These are phyloP conservation scores for Heliconius hortense DNA, from an alignment of 2,888 invertebrate species.

Conservation along the genomic window DNA sequence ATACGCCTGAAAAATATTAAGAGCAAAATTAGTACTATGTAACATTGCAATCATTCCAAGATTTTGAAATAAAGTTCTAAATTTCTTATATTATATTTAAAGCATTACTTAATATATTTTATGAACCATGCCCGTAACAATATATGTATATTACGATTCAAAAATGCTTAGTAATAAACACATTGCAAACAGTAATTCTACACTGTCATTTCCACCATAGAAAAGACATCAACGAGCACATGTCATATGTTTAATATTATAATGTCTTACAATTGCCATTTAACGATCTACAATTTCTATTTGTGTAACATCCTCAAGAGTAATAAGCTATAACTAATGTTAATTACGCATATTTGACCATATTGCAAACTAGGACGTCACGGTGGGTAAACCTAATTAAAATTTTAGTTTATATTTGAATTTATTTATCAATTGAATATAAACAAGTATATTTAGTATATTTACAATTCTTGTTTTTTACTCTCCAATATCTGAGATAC, in stretches of 20 bases:
- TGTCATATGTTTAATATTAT: not conserved
- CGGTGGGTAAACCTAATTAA: constrained; percentile 38
- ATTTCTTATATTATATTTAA: not conserved
- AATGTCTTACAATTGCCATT: not conserved
- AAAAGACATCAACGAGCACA: constrained; percentile 64
- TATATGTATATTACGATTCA: not conserved
- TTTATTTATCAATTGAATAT: not conserved
- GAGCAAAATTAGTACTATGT: not conserved
- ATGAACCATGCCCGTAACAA: not conserved
- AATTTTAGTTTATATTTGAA: constrained; percentile 15
- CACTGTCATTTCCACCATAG: constrained; percentile 27
- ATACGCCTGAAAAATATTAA: constrained; percentile 67
- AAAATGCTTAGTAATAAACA: not conserved
- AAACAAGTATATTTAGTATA: not conserved
- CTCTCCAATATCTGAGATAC: not conserved
- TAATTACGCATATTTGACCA: constrained; percentile 27
- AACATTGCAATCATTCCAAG: not conserved
- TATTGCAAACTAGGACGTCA: constrained; percentile 45
- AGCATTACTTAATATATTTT: not conserved
- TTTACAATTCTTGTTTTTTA: not conserved
- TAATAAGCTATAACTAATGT: constrained; percentile 29
- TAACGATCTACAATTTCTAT: constrained; percentile 1
- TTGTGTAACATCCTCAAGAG: constrained; percentile 18
- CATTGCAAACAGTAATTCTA: not conserved
- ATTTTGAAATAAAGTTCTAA: not conserved